Conservation (phyloP, 1,140 invertebrate genomes). For the Eurosta solidaginis region DNA sequence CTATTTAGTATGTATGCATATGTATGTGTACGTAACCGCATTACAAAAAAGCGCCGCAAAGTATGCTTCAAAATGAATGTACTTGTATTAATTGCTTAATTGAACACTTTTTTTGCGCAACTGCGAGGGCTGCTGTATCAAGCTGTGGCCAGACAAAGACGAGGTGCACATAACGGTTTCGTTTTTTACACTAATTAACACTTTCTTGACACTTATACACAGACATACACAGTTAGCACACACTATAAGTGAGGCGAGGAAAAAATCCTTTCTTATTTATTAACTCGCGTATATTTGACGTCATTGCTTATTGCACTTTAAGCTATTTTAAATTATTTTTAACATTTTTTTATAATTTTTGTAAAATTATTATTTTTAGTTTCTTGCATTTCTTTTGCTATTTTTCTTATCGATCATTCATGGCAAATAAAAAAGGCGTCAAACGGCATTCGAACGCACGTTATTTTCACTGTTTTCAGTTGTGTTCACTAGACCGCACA, state of each 20-base stretch:
- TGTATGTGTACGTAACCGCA: not conserved
- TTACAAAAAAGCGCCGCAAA: not conserved
- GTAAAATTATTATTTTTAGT: not conserved
- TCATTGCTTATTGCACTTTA: too few species aligned
- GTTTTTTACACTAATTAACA: too few species aligned
- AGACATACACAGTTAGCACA: too few species aligned
- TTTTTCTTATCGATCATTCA: not conserved
- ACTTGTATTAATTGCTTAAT: not conserved
- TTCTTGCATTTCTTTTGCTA: not conserved
- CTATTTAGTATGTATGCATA: too few species aligned
- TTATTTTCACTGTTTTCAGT: conserved; percentile 35
- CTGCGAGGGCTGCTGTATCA: not conserved
- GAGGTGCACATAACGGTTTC: too few species aligned
- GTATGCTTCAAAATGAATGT: not conserved
- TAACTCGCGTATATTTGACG: too few species aligned
- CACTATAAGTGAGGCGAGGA: too few species aligned
- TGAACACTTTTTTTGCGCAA: not conserved
- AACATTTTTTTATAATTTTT: not conserved
- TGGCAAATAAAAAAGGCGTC: not conserved
- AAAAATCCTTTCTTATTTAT: too few species aligned
- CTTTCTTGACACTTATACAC: too few species aligned
- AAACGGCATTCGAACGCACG: not conserved
- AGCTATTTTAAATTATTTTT: too few species aligned
- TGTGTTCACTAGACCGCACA: conserved; percentile 49
- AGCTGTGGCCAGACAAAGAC: too few species aligned